Percentiles rank a stretch among this genome's conserved stretches.
These are phyloP conservation scores for Ifrita kowaldi DNA, from an alignment of 2,113 vertebrate genomes.

Conservation along the genomic window DNA sequence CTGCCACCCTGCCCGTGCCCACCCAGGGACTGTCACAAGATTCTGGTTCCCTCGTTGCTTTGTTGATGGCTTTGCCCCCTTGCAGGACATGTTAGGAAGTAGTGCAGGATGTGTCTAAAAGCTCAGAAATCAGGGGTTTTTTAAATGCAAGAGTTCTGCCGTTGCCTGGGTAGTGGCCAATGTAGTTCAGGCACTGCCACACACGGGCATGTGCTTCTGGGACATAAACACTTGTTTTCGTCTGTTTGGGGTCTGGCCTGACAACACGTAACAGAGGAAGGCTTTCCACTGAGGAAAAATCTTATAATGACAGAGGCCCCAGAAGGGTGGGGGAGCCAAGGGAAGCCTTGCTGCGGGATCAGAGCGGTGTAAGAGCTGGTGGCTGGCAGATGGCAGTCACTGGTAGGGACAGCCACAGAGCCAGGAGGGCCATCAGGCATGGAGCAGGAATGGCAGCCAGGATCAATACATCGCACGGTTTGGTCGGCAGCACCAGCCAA, in stretches of 20 bases:
- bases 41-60: too few relatives aligned
- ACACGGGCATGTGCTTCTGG: accelerated
- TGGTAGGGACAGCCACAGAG: not conserved
- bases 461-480: not conserved
- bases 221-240: accelerated
- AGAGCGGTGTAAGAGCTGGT: not conserved
- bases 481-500: not conserved
- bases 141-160: not conserved
- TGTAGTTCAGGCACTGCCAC: not conserved
- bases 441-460: not conserved
- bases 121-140: not conserved
- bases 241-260: not conserved
- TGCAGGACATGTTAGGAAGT: not conserved
- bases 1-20: not conserved
- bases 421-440: not conserved
- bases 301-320: accelerated
- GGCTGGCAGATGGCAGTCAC: accelerated
- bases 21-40: accelerated
- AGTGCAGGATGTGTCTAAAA: not conserved
- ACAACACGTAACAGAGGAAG: not conserved
- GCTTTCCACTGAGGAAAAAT: not conserved
- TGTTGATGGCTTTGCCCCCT: not conserved
- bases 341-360: accelerated
- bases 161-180: not conserved
- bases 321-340: not conserved